phyloP scores from a whole-genome alignment of 1,140 invertebrate species.

The Apis florea region DNA sequence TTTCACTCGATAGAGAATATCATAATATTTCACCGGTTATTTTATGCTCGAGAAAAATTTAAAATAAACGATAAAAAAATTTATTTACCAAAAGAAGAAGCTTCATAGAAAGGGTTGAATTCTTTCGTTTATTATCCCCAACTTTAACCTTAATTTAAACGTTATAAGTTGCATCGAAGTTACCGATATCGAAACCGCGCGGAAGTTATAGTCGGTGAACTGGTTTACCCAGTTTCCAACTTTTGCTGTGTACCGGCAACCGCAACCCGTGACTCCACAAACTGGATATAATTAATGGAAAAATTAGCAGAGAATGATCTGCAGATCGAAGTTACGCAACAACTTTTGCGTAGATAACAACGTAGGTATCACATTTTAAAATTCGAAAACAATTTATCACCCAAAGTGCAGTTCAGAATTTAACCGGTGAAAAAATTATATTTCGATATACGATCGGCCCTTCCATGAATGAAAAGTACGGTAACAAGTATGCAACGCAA shows the following conservation, averaged over 20 bases:
- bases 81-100: background rate
- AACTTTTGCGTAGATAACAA: background rate
- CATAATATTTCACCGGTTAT: too few relatives aligned
- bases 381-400: background rate
- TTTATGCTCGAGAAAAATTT: background rate
- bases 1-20: too few relatives aligned
- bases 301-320: conserved; percentile 35
- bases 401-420: too few relatives aligned
- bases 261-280: conserved; percentile 6
- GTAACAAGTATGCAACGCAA: too few relatives aligned
- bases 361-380: background rate
- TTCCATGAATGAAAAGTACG: too few relatives aligned
- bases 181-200: conserved; percentile 37
- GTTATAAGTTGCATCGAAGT: conserved; percentile 40
- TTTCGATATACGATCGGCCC: too few relatives aligned
- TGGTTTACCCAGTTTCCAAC: conserved; percentile 32
- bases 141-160: conserved; percentile 28
- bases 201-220: conserved; percentile 28
- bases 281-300: conserved; percentile 41
- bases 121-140: conserved; percentile 27
- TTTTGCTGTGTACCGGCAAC: conserved; percentile 25
- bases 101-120: background rate
- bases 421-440: too few relatives aligned
- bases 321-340: conserved; percentile 25
- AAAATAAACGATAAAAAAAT: background rate